Percentiles rank a stretch among this genome's conserved stretches.
phyloP scores from a whole-genome alignment of 1,140 invertebrate species.

The Atta cephalotes region DNA sequence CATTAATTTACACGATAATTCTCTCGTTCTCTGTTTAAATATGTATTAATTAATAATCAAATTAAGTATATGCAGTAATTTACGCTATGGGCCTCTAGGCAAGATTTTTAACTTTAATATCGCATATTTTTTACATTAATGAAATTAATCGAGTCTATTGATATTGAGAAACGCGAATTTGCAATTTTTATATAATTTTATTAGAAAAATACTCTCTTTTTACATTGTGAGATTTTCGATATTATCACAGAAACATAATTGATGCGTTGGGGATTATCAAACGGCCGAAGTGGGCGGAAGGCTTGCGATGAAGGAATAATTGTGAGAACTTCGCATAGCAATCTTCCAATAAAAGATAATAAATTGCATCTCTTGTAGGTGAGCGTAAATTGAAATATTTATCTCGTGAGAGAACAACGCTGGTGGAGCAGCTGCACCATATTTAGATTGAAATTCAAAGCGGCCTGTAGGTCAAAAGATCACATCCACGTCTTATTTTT shows the following conservation, averaged over 20 bases:
- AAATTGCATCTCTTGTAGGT: slow-evolving; percentile 30
- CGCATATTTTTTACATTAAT: background rate
- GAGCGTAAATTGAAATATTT: slow-evolving; percentile 20
- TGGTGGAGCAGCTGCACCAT: background rate
- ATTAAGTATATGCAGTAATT: background rate
- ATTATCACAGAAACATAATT: background rate
- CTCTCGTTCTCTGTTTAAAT: background rate
- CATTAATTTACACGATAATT: background rate
- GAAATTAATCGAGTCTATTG: background rate
- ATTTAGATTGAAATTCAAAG: slow-evolving; percentile 36
- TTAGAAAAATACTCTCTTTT: background rate
- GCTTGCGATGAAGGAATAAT: slow-evolving; percentile 6
- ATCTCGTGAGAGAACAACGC: slow-evolving; percentile 20
- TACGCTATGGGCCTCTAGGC: background rate
- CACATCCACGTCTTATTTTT: slow-evolving; percentile 4
- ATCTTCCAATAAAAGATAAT: slow-evolving; percentile 39
- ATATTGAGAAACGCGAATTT: background rate
- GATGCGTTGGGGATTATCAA: background rate
- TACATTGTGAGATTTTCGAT: background rate
- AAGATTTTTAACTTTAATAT: background rate
- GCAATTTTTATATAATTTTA: slow-evolving; percentile 1
- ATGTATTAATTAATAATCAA: background rate
- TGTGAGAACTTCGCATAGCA: background rate
- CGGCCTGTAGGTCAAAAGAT: slow-evolving; percentile 10
- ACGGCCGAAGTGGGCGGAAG: background rate